Evolutionary conservation across 2,113 vertebrate species (phyloP).

Genomic region (Antigone vipio): DNA sequence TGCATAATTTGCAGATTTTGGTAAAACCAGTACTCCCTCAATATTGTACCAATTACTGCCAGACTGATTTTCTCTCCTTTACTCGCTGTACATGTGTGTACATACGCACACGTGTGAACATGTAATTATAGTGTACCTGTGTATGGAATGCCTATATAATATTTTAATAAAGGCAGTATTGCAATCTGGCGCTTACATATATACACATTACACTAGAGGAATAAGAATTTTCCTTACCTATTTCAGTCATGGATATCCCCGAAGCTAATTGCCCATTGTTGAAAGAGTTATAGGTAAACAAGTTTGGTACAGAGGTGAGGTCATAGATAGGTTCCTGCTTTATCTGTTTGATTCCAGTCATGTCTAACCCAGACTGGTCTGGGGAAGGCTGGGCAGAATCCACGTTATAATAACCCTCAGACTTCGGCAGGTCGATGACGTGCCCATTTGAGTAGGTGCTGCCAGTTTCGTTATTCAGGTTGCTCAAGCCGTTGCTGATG

Average conservation of each 20-base stretch:
- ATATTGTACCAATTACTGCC: not conserved
- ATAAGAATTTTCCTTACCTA: constrained; percentile 81
- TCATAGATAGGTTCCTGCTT: constrained; percentile 99
- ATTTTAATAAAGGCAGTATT: not conserved
- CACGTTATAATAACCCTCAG: constrained; percentile 88
- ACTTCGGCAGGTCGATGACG: constrained; percentile 92
- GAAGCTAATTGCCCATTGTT: constrained; percentile 91
- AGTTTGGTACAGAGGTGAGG: constrained; percentile 95
- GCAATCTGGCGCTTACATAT: not conserved
- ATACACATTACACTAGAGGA: not conserved
- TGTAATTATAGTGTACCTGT: not conserved
- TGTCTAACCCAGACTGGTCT: constrained; percentile 97
- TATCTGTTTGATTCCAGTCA: constrained; percentile 98
- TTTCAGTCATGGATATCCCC: constrained; percentile 90
- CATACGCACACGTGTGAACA: not conserved
- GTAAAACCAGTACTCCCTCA: not conserved
- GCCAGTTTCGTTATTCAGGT: constrained; percentile 86
- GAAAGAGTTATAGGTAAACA: constrained; percentile 96
- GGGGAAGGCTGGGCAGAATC: constrained; percentile 97
- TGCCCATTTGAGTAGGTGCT: constrained; percentile 92
- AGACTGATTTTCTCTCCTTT: not conserved
- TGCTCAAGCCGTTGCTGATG: constrained; percentile 88
- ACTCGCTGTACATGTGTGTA: not conserved
- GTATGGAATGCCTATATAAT: not conserved
- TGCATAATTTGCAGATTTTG: not conserved